Evolutionary conservation across 2,113 vertebrate genomes (phyloP).

Genomic region (Antennarius striatus): DNA sequence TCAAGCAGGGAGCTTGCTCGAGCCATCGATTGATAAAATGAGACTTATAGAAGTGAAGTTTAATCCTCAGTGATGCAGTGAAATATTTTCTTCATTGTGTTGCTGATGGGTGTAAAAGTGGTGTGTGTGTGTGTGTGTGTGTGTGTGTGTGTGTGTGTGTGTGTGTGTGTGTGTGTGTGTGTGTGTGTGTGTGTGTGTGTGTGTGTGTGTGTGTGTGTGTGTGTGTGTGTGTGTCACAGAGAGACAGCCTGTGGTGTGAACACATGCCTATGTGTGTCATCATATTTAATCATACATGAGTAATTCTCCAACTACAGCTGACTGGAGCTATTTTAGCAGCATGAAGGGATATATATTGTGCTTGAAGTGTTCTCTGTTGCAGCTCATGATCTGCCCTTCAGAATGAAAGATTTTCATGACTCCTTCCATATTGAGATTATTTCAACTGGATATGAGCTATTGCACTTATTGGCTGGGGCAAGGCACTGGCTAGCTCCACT

Average conservation of each 20-base stretch:
- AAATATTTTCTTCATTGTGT: background rate
- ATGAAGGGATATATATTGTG: slow-evolving; percentile 66
- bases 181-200: background rate
- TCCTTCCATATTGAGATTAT: slow-evolving; percentile 73
- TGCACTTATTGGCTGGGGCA: slow-evolving; percentile 77
- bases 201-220: slow-evolving; percentile 11
- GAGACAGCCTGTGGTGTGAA: slow-evolving; percentile 9
- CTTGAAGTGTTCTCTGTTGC: slow-evolving; percentile 72
- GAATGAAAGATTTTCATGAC: slow-evolving; percentile 55
- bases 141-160: slow-evolving; percentile 6
- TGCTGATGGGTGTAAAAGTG: slow-evolving; percentile 19
- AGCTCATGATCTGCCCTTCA: slow-evolving; percentile 72
- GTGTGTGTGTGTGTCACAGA: background rate
- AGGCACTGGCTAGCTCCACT: slow-evolving; percentile 56
- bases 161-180: background rate
- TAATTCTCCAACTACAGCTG: slow-evolving; percentile 36
- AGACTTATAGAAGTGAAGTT: slow-evolving; percentile 47
- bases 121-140: background rate
- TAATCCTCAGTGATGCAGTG: slow-evolving; percentile 17
- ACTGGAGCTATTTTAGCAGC: slow-evolving; percentile 20
- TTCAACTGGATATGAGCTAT: slow-evolving; percentile 79
- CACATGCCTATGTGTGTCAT: slow-evolving; percentile 4
- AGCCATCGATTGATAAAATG: slow-evolving; percentile 60
- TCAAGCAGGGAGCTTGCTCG: slow-evolving; percentile 36
- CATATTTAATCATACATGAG: slow-evolving; percentile 11